Percentiles rank a stretch among this genome's conserved stretches.
Evolutionary conservation across 2,113 vertebrate species (phyloP).

Genomic region (Haemorhous mexicanus): DNA sequence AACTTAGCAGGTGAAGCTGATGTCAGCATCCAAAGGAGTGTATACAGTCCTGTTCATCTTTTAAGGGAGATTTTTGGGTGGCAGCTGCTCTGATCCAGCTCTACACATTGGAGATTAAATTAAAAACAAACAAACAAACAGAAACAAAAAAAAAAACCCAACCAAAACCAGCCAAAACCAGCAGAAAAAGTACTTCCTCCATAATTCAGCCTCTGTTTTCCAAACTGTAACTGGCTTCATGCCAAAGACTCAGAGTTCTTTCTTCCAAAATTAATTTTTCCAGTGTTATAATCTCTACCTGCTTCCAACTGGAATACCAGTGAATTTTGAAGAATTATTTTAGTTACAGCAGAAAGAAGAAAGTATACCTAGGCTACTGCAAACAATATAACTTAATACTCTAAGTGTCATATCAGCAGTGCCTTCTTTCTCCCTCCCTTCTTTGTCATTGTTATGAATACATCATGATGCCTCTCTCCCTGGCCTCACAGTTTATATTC

Average conservation of each 20-base stretch:
- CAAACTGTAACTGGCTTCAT: not conserved
- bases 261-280: not conserved
- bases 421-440: not conserved
- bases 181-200: not conserved
- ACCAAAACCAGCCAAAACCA: not conserved
- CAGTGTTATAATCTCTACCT: not conserved
- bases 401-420: not conserved
- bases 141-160: not conserved
- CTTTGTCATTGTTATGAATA: not conserved
- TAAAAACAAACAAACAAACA: not conserved
- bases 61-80: not conserved
- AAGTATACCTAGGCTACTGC: not conserved
- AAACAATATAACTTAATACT: not conserved
- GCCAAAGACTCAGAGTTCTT: not conserved
- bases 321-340: not conserved
- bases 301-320: not conserved
- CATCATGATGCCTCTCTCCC: not conserved
- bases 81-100: not conserved
- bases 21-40: not conserved
- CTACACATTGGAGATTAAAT: rapidly evolving
- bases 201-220: not conserved
- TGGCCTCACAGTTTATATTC: not conserved
- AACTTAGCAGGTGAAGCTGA: not conserved
- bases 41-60: not conserved
- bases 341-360: not conserved